Percentiles rank a stretch among this genome's conserved stretches.
phyloP scores from a whole-genome alignment of 2,888 invertebrate genomes.

The Cephalotes varians region DNA sequence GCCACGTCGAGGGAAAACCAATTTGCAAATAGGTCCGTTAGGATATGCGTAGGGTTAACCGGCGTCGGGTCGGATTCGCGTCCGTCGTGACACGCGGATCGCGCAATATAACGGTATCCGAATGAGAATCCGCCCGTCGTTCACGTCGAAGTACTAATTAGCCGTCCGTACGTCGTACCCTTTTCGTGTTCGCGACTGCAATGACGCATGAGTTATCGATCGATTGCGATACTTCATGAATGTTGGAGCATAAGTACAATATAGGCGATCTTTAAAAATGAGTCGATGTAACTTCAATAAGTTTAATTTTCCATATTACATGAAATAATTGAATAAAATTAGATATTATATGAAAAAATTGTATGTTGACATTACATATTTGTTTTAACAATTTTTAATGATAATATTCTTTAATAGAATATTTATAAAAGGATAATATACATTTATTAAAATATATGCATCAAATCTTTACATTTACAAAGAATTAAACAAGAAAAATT shows the following conservation, averaged over 20 bases:
- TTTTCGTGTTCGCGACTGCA: conserved; percentile 43
- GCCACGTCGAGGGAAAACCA: conserved; percentile 79
- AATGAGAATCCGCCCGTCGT: conserved; percentile 62
- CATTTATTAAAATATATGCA: neutral
- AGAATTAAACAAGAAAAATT: neutral
- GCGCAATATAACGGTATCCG: conserved; percentile 62
- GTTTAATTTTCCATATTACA: neutral
- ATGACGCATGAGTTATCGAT: conserved; percentile 65
- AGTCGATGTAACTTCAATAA: neutral
- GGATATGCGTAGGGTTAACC: conserved; percentile 64
- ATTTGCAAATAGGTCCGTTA: conserved; percentile 84
- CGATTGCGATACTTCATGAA: conserved; percentile 10
- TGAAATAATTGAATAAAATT: neutral
- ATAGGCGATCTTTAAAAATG: neutral
- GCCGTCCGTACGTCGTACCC: conserved; percentile 56
- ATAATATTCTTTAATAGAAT: neutral
- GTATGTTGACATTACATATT: neutral
- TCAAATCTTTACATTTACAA: neutral
- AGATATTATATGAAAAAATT: neutral
- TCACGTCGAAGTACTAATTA: conserved; percentile 75
- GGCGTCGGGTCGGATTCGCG: conserved; percentile 76
- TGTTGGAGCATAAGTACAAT: neutral
- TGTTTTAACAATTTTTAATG: neutral
- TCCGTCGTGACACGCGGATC: conserved; percentile 63
- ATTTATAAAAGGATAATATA: neutral